Evolutionary conservation across 2,797 vertebrate species (phyloP), one percentile per base, ranked within the genome.

Genomic region (Moxostoma hubbsi): DNA sequence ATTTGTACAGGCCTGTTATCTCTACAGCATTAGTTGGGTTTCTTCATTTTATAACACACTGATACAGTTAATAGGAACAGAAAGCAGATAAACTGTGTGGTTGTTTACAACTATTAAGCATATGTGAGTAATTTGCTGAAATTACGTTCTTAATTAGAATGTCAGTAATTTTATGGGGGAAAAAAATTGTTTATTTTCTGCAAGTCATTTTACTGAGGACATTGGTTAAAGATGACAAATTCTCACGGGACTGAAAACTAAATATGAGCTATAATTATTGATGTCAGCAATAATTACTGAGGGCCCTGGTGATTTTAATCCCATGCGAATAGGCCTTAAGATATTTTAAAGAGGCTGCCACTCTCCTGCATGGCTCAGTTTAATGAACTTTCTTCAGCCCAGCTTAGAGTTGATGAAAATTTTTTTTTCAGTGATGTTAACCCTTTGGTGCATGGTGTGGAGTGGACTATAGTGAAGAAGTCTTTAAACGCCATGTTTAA

Each of bases 251-350:
- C 45, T 12, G 12, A 49, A 47, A 61, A 63, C 12, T 65, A 47
- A 63, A 46, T 50, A 36, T 59, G 36, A 50, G 70, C 71, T 59
- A 24, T 54, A 57, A 24, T 54, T 46, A 72, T 51, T 63, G 36
- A 70, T 78, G 58, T 70, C 75, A 62, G n/a, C 12, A 70, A 62
- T 78, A 69, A 78, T 78, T 78, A 69, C 11, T n/a, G 43, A 47
- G 47, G 11, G 24, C 75, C 24, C 18, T 69, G 10, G n/a, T 53
- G 75, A 63, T 78, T 78, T 63, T 16, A 51, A 63, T 63, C 58
- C 9, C 49, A 54, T 63, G 57, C 5, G 49, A 70, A 46, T 61
- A 24, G 2, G 6, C 7, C 57, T 59, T 1, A 50, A 68, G 54
- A 59, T 18, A 6, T 59, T 67, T 58, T n/a, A 15, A 12, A 16